Base-by-base conservation (phyloP, 2,888 invertebrate genomes). In the Hydraecia micacea region DNA sequence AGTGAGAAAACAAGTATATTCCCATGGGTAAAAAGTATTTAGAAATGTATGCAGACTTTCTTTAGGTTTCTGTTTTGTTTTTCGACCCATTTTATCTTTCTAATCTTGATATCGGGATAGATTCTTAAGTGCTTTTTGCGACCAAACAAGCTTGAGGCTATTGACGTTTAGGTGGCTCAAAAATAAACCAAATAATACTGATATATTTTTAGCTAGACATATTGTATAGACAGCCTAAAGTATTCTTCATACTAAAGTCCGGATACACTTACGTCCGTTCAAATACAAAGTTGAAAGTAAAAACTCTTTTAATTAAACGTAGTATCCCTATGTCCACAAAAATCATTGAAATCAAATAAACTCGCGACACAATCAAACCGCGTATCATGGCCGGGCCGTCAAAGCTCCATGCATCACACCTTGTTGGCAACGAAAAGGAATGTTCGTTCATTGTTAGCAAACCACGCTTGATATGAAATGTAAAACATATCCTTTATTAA, bases 401-500 rank as follows among this genome's bases (percentile, higher is more conserved):
- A 58, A 69, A 68, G 15, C 18, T 88, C 87, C 83, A 89, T 89
- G 89, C 85, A 91, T 90, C 85, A 91, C 86, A 88, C 74, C 90
- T 91, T 82, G 87, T 91, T 91, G 87, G 77, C 79, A 85, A 79
- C 86, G 84, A 77, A 63, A 84, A 84, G 87, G 86, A 83, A 83
- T 86, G 85, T 67, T 73, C 85, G 68, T 65, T 77, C 85, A 86
- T 88, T 82, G 87, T 84, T 89, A 88, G 75, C 76, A 86, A 90
- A 91, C 87, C 87, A 90, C 90, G 93, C 90, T 92, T 91, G 91
- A 93, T 90, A 88, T 92, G 92, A 94, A 92, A 93, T 91, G 93
- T 93, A 90, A 93, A 94, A 95, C 93, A 94, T 95, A 91, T 92
- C 91, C 93, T 95, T 94, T 96, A 96, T 96, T 96, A 95, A 96